Evolutionary conservation across 2,888 invertebrate species (phyloP).

Genomic region (Notodonta dromedarius): DNA sequence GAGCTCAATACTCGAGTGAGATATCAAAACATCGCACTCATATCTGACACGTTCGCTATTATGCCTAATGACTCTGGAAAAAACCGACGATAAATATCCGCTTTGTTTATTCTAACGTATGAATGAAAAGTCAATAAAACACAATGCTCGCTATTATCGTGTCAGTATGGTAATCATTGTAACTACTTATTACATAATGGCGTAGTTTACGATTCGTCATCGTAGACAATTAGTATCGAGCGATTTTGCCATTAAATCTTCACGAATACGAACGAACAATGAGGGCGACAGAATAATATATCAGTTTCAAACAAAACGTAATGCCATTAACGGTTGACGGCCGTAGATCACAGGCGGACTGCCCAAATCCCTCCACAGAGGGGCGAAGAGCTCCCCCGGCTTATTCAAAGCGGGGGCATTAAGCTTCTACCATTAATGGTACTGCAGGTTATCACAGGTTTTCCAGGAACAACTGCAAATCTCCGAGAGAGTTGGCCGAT

Average conservation of each 20-base stretch:
- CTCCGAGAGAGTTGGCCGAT: slow-evolving; percentile 51
- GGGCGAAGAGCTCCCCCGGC: slow-evolving; percentile 43
- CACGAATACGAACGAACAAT: slow-evolving; percentile 1
- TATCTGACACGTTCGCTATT: slow-evolving; percentile 21
- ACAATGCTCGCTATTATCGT: slow-evolving; percentile 21
- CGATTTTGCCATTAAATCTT: slow-evolving; percentile 8
- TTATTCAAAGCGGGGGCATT: slow-evolving; percentile 68
- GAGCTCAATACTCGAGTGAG: slow-evolving; percentile 30
- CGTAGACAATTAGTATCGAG: slow-evolving; percentile 16
- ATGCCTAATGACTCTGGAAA: slow-evolving; percentile 33
- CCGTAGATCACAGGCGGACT: slow-evolving; percentile 58
- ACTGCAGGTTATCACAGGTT: slow-evolving; percentile 64
- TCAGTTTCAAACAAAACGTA: slow-evolving; percentile 53
- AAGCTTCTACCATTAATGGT: slow-evolving; percentile 61
- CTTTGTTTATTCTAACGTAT: slow-evolving; percentile 28
- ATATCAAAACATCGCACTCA: slow-evolving; percentile 33
- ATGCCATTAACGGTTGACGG: slow-evolving; percentile 43
- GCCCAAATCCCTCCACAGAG: slow-evolving; percentile 46
- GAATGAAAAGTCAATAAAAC: slow-evolving; percentile 36
- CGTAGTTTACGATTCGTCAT: slow-evolving; percentile 17
- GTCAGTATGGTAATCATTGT: slow-evolving; percentile 23
- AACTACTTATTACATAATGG: slow-evolving; percentile 26
- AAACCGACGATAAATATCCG: slow-evolving; percentile 27
- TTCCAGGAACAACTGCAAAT: slow-evolving; percentile 58
- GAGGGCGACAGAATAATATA: slow-evolving; percentile 20